Percentiles rank a stretch among this genome's conserved stretches.
phyloP scores from a whole-genome alignment of 2,888 invertebrate species.

The Lomographa bimaculata region DNA sequence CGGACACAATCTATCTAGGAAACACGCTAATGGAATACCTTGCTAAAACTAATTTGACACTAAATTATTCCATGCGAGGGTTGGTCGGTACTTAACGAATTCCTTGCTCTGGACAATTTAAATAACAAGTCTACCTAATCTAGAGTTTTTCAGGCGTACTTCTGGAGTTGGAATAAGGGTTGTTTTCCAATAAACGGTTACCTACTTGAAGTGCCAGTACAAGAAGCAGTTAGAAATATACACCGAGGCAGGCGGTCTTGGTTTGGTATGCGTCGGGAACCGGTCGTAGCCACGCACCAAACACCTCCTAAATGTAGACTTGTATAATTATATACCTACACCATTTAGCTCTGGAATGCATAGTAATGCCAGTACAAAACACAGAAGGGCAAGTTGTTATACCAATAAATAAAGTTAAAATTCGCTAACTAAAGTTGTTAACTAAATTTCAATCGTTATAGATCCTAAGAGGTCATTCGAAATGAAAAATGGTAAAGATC shows the following conservation, averaged over 20 bases:
- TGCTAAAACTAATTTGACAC: conserved; percentile 4
- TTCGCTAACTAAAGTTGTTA: too few relatives aligned
- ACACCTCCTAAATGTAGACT: conserved; percentile 28
- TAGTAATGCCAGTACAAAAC: conserved; percentile 2
- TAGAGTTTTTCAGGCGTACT: too few relatives aligned
- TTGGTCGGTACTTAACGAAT: background rate
- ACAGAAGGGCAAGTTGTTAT: too few relatives aligned
- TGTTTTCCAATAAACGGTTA: conserved; percentile 5
- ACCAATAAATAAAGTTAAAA: too few relatives aligned
- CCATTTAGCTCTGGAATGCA: conserved; percentile 11
- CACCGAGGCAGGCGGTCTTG: conserved; percentile 31
- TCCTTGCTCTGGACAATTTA: background rate
- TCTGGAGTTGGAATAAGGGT: background rate
- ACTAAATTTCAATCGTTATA: too few relatives aligned
- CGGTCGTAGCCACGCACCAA: conserved; percentile 38
- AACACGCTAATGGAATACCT: conserved; percentile 11
- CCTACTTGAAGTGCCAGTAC: too few relatives aligned
- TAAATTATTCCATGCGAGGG: conserved; percentile 5
- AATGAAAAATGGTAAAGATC: too few relatives aligned
- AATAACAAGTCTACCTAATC: conserved; percentile 6
- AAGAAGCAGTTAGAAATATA: conserved; percentile 20
- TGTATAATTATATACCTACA: conserved; percentile 20
- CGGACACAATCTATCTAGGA: conserved; percentile 3
- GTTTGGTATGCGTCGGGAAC: conserved; percentile 47
- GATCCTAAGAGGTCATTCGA: too few relatives aligned